Evolutionary conservation across 2,888 invertebrate species (phyloP).

Genomic region (Halictus quadricinctus): DNA sequence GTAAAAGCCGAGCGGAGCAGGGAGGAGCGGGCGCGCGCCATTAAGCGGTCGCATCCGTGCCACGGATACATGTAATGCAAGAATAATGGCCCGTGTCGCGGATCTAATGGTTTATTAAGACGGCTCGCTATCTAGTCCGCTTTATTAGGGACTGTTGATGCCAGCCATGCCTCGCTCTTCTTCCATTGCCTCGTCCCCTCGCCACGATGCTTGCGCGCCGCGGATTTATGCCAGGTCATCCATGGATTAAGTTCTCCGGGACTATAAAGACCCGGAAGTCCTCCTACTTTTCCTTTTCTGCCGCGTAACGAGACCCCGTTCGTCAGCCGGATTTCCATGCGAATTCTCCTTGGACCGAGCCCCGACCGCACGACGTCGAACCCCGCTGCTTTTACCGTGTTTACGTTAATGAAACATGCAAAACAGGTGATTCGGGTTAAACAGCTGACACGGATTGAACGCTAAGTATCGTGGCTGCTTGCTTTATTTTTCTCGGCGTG

Average conservation of each 20-base stretch:
- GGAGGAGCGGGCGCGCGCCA: constrained; percentile 10
- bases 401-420: constrained; percentile 11
- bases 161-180: not conserved
- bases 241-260: not conserved
- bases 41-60: constrained; percentile 35
- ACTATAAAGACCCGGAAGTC: constrained; percentile 1
- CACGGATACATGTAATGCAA: constrained; percentile 39
- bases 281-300: not conserved
- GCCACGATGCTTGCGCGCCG: not conserved
- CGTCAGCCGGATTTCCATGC: constrained; percentile 9
- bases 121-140: not conserved
- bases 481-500: not conserved
- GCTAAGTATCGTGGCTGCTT: not conserved
- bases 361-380: not conserved
- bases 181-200: not conserved
- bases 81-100: constrained; percentile 29
- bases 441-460: not conserved
- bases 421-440: not conserved
- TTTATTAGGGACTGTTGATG: constrained; percentile 5
- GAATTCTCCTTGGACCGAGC: not conserved
- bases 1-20: constrained; percentile 1
- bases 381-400: not conserved
- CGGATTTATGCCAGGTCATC: constrained; percentile 7
- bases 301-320: not conserved
- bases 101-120: constrained; percentile 35